These are phyloP conservation scores for Vandiemenella viatica DNA, from an alignment of 2,888 invertebrate species.

Conservation along the genomic window DNA sequence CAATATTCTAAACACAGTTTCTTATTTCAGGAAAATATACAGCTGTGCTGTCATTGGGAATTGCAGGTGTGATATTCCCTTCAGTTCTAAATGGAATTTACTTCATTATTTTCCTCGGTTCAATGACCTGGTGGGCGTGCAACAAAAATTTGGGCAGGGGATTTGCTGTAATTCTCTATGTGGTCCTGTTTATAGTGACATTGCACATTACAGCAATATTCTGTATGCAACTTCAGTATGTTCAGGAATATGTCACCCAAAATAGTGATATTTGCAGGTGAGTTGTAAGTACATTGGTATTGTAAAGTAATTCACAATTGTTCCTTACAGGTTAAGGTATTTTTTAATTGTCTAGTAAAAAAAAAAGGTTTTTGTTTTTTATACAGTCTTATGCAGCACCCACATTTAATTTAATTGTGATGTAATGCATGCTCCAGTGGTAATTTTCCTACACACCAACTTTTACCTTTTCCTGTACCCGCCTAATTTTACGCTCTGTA, in stretches of 20 bases:
- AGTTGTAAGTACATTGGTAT: too few relatives aligned
- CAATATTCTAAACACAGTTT: too few relatives aligned
- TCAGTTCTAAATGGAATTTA: conserved; percentile 73
- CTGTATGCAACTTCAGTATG: conserved; percentile 72
- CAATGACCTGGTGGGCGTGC: conserved; percentile 78
- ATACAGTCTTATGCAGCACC: too few relatives aligned
- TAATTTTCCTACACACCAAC: too few relatives aligned
- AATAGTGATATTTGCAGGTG: conserved; percentile 14
- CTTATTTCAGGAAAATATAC: conserved; percentile 21
- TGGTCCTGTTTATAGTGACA: conserved; percentile 58
- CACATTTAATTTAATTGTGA: too few relatives aligned
- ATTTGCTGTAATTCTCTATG: conserved; percentile 58
- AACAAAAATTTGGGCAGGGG: conserved; percentile 57
- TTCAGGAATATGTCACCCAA: conserved; percentile 42
- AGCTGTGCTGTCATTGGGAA: conserved; percentile 47
- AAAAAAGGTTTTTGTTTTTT: too few relatives aligned
- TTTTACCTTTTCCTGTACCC: too few relatives aligned
- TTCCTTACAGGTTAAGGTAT: too few relatives aligned
- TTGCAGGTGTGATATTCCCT: conserved; percentile 63
- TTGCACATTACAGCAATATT: conserved; percentile 57
- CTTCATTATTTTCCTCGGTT: conserved; percentile 68
- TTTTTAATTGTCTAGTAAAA: too few relatives aligned
- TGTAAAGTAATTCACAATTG: too few relatives aligned
- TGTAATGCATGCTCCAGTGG: too few relatives aligned
- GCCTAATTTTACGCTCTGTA: too few relatives aligned